phyloP scores from a whole-genome alignment of 2,113 vertebrate species.

The Cricetomys ansorgei region DNA sequence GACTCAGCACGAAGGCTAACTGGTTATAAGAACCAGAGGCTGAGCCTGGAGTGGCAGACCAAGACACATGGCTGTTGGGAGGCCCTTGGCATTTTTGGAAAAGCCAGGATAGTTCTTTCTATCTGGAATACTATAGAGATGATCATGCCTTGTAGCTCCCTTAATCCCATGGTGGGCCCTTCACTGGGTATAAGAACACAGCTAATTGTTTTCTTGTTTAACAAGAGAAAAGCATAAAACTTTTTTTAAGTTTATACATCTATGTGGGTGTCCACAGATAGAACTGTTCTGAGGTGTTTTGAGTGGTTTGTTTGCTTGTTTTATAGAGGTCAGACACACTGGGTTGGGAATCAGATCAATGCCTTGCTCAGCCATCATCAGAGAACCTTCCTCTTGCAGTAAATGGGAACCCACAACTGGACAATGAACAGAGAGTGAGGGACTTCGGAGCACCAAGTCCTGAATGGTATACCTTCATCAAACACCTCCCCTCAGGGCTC shows the following conservation, averaged over 20 bases:
- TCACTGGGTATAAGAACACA: not conserved
- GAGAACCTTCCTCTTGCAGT: not conserved
- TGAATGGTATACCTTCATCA: not conserved
- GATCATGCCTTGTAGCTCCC: not conserved
- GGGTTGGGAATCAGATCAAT: not conserved
- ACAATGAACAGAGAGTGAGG: not conserved
- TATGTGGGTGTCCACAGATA: not conserved
- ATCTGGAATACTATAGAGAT: not conserved
- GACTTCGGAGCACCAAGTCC: not conserved
- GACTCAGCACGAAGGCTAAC: not conserved
- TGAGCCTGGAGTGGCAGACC: not conserved
- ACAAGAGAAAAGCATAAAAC: not conserved
- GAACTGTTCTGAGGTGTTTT: not conserved
- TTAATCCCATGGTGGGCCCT: not conserved
- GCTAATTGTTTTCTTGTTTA: not conserved
- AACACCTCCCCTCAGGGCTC: not conserved
- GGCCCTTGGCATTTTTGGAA: not conserved
- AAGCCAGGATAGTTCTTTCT: not conserved
- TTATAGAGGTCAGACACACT: not conserved
- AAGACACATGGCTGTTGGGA: not conserved
- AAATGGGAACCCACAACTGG: not conserved
- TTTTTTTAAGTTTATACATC: not conserved
- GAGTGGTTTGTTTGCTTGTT: not conserved
- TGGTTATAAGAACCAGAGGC: not conserved
- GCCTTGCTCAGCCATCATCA: not conserved